A percentile compares a stretch with the other conserved stretches of the same genome.
These are phyloP conservation scores for Isurus oxyrinchus DNA, from an alignment of 2,113 vertebrate species.

Conservation along the genomic window DNA sequence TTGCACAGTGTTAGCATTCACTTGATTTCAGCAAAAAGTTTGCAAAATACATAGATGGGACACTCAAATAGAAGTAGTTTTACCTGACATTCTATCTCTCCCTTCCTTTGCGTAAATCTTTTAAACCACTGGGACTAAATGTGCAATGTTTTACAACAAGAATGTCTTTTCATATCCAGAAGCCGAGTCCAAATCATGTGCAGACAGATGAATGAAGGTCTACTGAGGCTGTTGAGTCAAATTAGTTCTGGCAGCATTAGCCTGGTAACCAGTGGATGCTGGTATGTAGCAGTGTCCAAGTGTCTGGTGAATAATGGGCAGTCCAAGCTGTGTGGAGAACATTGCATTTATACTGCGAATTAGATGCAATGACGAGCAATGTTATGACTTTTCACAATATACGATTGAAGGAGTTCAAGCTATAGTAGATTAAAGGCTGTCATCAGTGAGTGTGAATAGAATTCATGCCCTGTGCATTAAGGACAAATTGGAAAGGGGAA, in stretches of 20 bases:
- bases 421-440: background rate
- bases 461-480: background rate
- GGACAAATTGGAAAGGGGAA: background rate
- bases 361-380: background rate
- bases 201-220: slow-evolving; percentile 12
- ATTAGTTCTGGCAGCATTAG: background rate
- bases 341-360: background rate
- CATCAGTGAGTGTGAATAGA: background rate
- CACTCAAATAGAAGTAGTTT: background rate
- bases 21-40: background rate
- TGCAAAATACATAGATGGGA: background rate
- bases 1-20: background rate
- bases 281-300: background rate
- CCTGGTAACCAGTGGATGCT: background rate
- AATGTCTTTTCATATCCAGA: background rate
- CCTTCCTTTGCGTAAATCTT: background rate
- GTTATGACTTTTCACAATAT: background rate
- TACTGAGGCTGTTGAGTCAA: background rate
- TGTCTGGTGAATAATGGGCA: background rate
- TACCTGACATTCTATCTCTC: background rate
- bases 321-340: background rate
- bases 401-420: background rate
- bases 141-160: background rate
- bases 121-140: background rate
- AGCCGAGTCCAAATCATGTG: background rate